These are phyloP conservation scores for Zoanthus gigantus DNA, from an alignment of 92 coral and sea anemone genomes.

Conservation along the genomic window DNA sequence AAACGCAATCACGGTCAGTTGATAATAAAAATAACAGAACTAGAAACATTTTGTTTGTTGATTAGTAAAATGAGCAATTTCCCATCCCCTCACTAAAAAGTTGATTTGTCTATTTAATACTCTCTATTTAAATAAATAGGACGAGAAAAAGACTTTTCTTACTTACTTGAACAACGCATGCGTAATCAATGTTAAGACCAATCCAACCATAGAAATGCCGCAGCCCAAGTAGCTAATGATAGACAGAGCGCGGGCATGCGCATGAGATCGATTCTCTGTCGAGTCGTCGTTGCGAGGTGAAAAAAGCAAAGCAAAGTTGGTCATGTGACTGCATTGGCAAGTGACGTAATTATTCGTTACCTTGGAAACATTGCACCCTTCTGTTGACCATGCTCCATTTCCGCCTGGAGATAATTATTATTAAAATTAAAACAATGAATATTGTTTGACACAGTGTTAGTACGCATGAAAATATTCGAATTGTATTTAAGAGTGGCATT, in stretches of 20 bases:
- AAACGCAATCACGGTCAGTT: too few species aligned
- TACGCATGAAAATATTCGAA: neutral
- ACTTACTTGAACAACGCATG: conserved; percentile 54
- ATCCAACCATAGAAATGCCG: conserved; percentile 49
- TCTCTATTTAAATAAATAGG: too few species aligned
- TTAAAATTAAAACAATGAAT: too few species aligned
- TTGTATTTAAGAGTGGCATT: too few species aligned
- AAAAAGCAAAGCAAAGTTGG: conserved; percentile 82
- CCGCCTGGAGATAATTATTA: conserved; percentile 34
- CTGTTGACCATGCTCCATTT: conserved; percentile 60
- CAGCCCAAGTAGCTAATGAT: conserved; percentile 63
- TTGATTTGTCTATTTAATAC: too few species aligned
- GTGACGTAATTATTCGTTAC: conserved; percentile 43
- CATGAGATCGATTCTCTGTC: neutral
- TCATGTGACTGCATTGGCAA: conserved; percentile 82
- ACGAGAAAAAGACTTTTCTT: too few species aligned
- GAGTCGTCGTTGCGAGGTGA: conserved; percentile 54
- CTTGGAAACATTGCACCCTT: conserved; percentile 51
- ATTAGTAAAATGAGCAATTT: too few species aligned
- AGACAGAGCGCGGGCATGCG: neutral
- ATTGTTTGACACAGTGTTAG: neutral
- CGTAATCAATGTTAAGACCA: conserved; percentile 45
- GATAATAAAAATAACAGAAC: too few species aligned
- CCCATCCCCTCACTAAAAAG: too few species aligned
- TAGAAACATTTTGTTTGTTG: too few species aligned